Conservation (phyloP, 2,797 vertebrate species). For the Heteromormyrus szaboi region DNA sequence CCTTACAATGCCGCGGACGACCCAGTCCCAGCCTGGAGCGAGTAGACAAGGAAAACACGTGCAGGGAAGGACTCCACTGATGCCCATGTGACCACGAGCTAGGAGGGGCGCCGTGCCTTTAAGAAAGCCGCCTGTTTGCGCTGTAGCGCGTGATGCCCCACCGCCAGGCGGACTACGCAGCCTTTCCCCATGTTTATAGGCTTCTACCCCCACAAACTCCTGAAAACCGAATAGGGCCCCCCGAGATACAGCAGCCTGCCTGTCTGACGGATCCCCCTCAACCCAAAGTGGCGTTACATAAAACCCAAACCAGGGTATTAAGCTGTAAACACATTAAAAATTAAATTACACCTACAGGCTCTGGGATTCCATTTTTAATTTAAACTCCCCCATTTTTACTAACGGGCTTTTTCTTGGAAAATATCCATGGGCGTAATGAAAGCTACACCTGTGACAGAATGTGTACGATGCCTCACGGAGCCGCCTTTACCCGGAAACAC, state of each 20-base stretch:
- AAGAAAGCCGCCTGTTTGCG: constrained; percentile 3
- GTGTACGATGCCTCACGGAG: background rate
- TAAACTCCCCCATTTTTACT: constrained; percentile 41
- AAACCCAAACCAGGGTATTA: constrained; percentile 53
- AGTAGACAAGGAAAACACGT: background rate
- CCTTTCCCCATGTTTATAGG: background rate
- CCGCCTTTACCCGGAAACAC: background rate
- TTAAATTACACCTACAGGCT: constrained; percentile 61
- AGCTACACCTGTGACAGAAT: background rate
- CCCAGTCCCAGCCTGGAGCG: background rate
- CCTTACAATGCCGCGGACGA: constrained; percentile 21
- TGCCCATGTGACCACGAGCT: background rate
- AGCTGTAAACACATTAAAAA: constrained; percentile 66
- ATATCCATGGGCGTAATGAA: constrained; percentile 33
- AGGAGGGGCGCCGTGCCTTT: constrained; percentile 5
- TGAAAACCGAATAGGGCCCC: background rate
- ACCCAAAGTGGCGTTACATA: constrained; percentile 48
- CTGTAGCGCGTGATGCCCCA: constrained; percentile 7
- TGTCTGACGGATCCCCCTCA: constrained; percentile 33
- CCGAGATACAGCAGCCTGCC: constrained; percentile 28
- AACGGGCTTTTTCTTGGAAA: constrained; percentile 30
- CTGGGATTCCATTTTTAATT: constrained; percentile 53
- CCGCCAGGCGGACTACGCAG: background rate
- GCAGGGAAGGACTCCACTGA: background rate
- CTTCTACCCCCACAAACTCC: constrained; percentile 14